Percentiles rank a stretch among this genome's conserved stretches.
phyloP scores from a whole-genome alignment of 2,888 invertebrate species.

The Drosophila fulvimacula region DNA sequence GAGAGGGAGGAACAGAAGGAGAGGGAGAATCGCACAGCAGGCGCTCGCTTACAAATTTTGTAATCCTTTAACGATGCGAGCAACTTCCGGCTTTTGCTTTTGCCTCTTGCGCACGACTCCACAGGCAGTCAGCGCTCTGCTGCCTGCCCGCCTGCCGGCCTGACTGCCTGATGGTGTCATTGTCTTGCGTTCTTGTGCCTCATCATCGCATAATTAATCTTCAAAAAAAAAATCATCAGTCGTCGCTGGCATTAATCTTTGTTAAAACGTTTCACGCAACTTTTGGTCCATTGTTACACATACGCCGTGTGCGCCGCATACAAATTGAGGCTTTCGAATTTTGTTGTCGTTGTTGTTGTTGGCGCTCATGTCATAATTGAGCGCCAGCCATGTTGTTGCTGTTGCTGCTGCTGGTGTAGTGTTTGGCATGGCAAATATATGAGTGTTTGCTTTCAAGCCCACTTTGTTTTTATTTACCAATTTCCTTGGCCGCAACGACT shows the following conservation, averaged over 20 bases:
- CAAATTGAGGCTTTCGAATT: slow-evolving; percentile 52
- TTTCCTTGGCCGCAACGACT: slow-evolving; percentile 64
- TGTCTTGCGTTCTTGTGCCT: slow-evolving; percentile 68
- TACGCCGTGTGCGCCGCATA: slow-evolving; percentile 75
- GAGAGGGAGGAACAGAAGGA: background rate
- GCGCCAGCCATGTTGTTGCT: slow-evolving; percentile 16
- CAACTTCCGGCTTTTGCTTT: slow-evolving; percentile 64
- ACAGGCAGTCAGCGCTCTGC: slow-evolving; percentile 34
- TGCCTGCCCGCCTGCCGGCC: slow-evolving; percentile 4
- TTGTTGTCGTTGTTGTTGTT: slow-evolving; percentile 18
- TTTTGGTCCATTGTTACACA: slow-evolving; percentile 74
- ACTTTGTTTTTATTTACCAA: slow-evolving; percentile 75
- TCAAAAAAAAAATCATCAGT: slow-evolving; percentile 80
- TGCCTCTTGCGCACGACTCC: slow-evolving; percentile 63
- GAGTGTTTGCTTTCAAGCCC: slow-evolving; percentile 50
- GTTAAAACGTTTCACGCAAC: slow-evolving; percentile 77
- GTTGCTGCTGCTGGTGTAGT: slow-evolving; percentile 32
- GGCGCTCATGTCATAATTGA: slow-evolving; percentile 16
- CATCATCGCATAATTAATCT: slow-evolving; percentile 82
- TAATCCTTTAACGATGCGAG: slow-evolving; percentile 77
- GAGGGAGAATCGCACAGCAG: slow-evolving; percentile 36
- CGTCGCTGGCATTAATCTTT: slow-evolving; percentile 81
- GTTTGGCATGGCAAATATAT: slow-evolving; percentile 49
- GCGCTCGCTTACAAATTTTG: slow-evolving; percentile 73
- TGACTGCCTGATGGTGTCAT: slow-evolving; percentile 59